phyloP scores from a whole-genome alignment of 1,140 invertebrate species.

The Babylonia areolata region DNA sequence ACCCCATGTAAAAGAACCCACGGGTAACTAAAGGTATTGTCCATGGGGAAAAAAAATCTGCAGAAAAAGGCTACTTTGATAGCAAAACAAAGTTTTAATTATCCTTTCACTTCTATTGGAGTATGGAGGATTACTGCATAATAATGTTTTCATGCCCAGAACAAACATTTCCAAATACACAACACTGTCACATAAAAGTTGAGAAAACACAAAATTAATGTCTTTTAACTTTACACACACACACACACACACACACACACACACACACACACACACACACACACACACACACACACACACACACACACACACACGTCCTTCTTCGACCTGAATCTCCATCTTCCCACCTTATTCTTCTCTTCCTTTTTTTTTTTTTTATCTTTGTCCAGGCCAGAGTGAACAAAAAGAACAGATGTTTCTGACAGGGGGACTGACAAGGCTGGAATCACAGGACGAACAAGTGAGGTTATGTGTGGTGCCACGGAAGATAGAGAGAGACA shows the following conservation, averaged over 20 bases:
- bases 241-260: constrained; percentile 7
- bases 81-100: no score
- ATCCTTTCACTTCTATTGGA: no score
- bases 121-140: no score
- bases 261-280: constrained; percentile 9
- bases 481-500: not conserved
- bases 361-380: not conserved
- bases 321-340: not conserved
- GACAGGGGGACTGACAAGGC: not conserved
- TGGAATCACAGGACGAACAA: not conserved
- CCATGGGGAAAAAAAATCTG: no score
- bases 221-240: no score
- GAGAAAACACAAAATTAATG: no score
- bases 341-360: not conserved
- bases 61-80: no score
- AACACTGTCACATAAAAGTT: no score
- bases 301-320: not conserved
- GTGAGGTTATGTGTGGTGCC: not conserved
- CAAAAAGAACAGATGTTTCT: not conserved
- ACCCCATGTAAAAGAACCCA: no score
- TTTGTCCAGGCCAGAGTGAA: not conserved
- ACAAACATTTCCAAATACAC: no score
- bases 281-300: constrained; percentile 2
- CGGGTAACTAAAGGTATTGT: no score
- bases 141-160: no score